These are phyloP conservation scores for Orthonyx spaldingii DNA, from an alignment of 2,113 vertebrate species.

Conservation along the genomic window DNA sequence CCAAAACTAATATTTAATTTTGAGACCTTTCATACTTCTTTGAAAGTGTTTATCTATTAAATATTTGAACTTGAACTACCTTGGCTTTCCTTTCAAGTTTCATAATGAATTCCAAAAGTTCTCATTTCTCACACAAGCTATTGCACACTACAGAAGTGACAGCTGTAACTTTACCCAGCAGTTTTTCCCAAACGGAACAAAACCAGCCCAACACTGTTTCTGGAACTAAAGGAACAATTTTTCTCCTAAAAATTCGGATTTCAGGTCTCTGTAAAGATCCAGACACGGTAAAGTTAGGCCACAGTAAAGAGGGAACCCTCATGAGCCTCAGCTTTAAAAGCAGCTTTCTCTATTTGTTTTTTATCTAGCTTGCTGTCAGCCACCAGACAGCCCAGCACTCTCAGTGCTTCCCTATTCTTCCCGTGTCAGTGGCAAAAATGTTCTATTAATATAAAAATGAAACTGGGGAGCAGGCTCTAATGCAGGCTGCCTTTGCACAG, in stretches of 20 bases:
- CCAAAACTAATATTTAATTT: not conserved
- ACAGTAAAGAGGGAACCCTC: not conserved
- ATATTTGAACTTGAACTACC: not conserved
- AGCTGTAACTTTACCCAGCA: not conserved
- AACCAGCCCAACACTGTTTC: not conserved
- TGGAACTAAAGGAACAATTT: not conserved
- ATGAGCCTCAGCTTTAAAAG: not conserved
- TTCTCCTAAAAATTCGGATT: not conserved
- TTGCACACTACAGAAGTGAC: not conserved
- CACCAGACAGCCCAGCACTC: not conserved
- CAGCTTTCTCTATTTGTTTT: not conserved
- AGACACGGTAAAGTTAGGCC: not conserved
- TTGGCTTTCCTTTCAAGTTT: not conserved
- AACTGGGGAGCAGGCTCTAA: not conserved
- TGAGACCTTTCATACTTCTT: not conserved
- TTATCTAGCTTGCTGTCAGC: not conserved
- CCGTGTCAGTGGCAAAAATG: not conserved
- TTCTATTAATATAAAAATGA: not conserved
- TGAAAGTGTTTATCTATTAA: not conserved
- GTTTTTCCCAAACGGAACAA: not conserved
- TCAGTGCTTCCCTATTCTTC: not conserved
- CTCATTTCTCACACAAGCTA: not conserved
- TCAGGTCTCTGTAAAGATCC: not conserved
- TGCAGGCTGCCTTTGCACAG: not conserved
- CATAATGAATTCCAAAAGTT: not conserved